Base-by-base conservation (phyloP, 2,797 vertebrate species). In the Pygocentrus nattereri region DNA sequence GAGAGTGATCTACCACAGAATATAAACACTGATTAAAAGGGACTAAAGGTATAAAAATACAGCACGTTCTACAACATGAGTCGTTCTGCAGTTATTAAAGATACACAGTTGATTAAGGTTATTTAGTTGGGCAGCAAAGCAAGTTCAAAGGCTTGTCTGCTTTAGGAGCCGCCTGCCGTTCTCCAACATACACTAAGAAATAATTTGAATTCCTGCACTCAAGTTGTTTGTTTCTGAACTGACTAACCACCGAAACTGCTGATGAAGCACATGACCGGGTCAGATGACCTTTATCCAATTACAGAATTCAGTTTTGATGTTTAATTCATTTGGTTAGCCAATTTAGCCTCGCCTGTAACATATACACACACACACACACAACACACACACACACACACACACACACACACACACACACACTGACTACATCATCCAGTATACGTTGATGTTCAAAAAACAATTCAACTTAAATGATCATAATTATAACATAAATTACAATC, bases 331-430 rank as follows among this genome's bases (percentile, higher is more conserved):
- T 19, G 7, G 18, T 52, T 56, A 21, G 5, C 5, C 54, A 23
- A 8, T 25, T 23, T 23, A 1, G 2, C n/a, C 2, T 58, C 6
- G 2, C 0, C 5, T 21, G 52, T 54, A 54, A 54, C 31, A 23
- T 7, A 74, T 50, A 50, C 47, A 71, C 69, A 50, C 69, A 58
- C 52, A 74, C 30, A 31, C 44, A 31, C 70, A 73, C 70, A 73
- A 52, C 23, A 31, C 69, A 54, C 49, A 73, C 49, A 54, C 70
- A 73, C 44, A 73, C 25, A 54, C 47, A 73, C 47, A 54, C 25
- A 54, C 23, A 34, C 50, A 56, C 27, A 59, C 34, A 59, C 31
- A 59, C 54, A 59, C 71, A 58, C 30, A 50, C 49, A 50, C 49
- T 3, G 49, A 18, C 49, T 15, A 50, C 18, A 16, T 19, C 49